phyloP scores from a whole-genome alignment of 2,797 vertebrate genomes.

The Miichthys miiuy region DNA sequence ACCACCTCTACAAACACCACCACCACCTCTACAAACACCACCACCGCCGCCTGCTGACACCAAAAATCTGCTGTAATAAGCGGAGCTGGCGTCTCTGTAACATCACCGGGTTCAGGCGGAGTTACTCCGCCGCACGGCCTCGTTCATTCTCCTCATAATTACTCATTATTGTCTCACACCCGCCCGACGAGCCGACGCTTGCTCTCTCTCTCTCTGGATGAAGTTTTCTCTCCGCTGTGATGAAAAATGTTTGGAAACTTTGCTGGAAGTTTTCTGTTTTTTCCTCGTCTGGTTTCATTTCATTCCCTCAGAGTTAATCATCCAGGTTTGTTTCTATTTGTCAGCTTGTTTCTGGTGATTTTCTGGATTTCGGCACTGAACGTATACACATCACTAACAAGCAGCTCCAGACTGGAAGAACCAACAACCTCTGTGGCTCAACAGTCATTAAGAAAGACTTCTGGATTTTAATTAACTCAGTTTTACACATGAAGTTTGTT shows the following conservation, averaged over 20 bases:
- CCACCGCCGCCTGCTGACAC: not conserved
- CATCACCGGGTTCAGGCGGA: constrained; percentile 50
- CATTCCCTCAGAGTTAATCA: not conserved
- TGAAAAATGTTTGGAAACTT: constrained; percentile 46
- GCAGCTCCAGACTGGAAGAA: too few species aligned
- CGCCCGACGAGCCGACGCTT: not conserved
- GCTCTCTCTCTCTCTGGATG: constrained; percentile 6
- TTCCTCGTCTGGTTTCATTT: not conserved
- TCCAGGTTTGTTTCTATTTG: too few species aligned
- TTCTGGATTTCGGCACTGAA: too few species aligned
- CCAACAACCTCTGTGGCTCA: too few species aligned
- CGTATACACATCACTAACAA: too few species aligned
- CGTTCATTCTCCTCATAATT: constrained; percentile 57
- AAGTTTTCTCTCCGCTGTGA: constrained; percentile 37
- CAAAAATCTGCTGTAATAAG: constrained; percentile 68
- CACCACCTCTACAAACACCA: constrained; percentile 11
- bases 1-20: not conserved
- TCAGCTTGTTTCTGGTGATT: too few species aligned
- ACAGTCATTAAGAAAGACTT: too few species aligned
- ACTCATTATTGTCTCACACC: constrained; percentile 58
- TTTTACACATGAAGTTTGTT: too few species aligned
- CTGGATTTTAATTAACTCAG: too few species aligned
- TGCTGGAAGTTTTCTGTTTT: constrained; percentile 10
- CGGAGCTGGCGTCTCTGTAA: constrained; percentile 58
- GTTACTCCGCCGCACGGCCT: constrained; percentile 25